A percentile compares a stretch with the other conserved stretches of the same genome.
These are phyloP conservation scores for Dunckerocampus dactyliophorus DNA, from an alignment of 2,113 vertebrate genomes.

Conservation along the genomic window DNA sequence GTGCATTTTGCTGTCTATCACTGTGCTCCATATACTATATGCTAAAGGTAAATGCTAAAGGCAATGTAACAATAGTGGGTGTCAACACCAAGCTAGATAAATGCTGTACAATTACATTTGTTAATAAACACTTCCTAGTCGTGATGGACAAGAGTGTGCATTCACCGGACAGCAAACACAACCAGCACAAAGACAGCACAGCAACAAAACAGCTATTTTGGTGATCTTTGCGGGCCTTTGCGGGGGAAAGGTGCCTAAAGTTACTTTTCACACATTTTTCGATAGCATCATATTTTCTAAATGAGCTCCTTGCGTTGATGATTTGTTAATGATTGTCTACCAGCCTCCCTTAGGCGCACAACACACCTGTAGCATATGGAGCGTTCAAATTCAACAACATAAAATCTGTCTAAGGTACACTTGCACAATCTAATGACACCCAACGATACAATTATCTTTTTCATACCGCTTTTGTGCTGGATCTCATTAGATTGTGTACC, in stretches of 20 bases:
- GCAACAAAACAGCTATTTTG: background rate
- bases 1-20: too few species aligned
- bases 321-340: slow-evolving; percentile 27
- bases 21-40: too few species aligned
- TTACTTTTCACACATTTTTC: background rate
- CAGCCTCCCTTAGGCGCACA: background rate
- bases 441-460: background rate
- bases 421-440: too few species aligned
- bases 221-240: background rate
- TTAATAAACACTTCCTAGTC: too few species aligned
- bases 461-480: background rate
- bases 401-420: too few species aligned
- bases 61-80: too few species aligned
- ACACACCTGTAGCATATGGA: background rate
- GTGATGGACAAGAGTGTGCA: too few species aligned
- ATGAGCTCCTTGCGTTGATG: slow-evolving; percentile 46
- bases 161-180: background rate
- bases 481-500: background rate
- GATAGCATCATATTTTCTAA: slow-evolving; percentile 52
- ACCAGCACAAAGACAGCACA: background rate
- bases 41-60: too few species aligned
- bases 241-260: too few species aligned
- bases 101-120: too few species aligned
- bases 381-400: background rate
- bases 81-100: too few species aligned